Evolutionary conservation across 2,888 invertebrate species (phyloP).

Genomic region (Mythimna ferrago): DNA sequence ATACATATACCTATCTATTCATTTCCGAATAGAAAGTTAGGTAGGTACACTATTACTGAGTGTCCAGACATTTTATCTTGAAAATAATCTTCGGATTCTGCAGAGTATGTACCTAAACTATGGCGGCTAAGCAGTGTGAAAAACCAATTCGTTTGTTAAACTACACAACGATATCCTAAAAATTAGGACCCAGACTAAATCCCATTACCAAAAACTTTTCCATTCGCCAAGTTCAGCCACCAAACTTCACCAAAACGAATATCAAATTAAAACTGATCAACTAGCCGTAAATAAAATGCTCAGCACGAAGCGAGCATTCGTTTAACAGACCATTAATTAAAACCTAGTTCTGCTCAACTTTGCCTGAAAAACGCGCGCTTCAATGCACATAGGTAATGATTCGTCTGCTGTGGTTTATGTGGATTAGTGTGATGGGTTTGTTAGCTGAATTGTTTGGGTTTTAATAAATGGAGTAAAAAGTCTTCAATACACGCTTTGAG

Average conservation of each 20-base stretch:
- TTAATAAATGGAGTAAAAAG: neutral
- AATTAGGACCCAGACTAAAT: neutral
- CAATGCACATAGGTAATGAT: conserved; percentile 49
- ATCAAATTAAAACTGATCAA: conserved; percentile 54
- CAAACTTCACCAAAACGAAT: conserved; percentile 36
- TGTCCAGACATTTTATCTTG: too few relatives aligned
- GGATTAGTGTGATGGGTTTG: conserved; percentile 9
- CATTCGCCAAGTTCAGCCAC: neutral
- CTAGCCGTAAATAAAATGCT: conserved; percentile 60
- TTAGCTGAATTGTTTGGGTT: neutral
- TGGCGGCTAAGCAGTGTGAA: too few relatives aligned
- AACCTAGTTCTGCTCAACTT: conserved; percentile 57
- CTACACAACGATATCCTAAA: neutral
- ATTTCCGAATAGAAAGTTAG: too few relatives aligned
- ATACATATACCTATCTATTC: too few relatives aligned
- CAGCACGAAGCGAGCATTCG: conserved; percentile 41
- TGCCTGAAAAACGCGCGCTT: conserved; percentile 41
- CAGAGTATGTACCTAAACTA: too few relatives aligned
- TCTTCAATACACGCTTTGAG: neutral
- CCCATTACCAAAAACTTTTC: neutral
- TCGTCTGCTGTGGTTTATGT: conserved; percentile 25
- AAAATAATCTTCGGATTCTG: too few relatives aligned
- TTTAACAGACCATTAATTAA: conserved; percentile 63
- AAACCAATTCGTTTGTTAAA: neutral
- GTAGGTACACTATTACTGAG: too few relatives aligned